phyloP scores from a whole-genome alignment of 2,797 vertebrate species.

The Sebastolobus altivelis region DNA sequence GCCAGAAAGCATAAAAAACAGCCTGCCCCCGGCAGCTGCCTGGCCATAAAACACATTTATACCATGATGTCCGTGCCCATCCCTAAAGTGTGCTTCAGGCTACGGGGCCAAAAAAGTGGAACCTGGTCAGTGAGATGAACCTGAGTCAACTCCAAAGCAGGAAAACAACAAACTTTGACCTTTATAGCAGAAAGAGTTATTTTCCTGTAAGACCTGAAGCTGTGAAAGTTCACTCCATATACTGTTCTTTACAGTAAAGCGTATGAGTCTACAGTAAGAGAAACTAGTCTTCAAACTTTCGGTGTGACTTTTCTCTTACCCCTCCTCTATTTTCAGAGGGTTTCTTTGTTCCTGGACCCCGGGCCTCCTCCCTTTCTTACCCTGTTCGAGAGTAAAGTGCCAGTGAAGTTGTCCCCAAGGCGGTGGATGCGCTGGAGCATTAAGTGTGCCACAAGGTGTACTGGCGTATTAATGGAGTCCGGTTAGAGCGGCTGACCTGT shows the following conservation, averaged over 20 bases:
- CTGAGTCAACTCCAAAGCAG: slow-evolving; percentile 42
- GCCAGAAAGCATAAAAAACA: slow-evolving; percentile 83
- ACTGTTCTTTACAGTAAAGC: slow-evolving; percentile 16
- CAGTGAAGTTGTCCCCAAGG: slow-evolving; percentile 77
- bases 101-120: slow-evolving; percentile 61
- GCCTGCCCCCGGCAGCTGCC: slow-evolving; percentile 83
- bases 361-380: slow-evolving; percentile 50
- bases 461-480: slow-evolving; percentile 81
- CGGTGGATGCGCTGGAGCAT: slow-evolving; percentile 68
- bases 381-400: slow-evolving; percentile 71
- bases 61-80: slow-evolving; percentile 80
- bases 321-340: slow-evolving; percentile 45
- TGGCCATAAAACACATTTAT: slow-evolving; percentile 86
- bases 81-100: slow-evolving; percentile 77
- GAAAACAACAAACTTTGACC: slow-evolving; percentile 48
- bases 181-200: slow-evolving; percentile 21
- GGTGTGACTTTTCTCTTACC: slow-evolving; percentile 60
- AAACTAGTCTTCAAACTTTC: slow-evolving; percentile 58
- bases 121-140: slow-evolving; percentile 43
- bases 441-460: slow-evolving; percentile 78
- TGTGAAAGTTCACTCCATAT: slow-evolving; percentile 22
- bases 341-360: slow-evolving; percentile 60
- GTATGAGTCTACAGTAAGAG: slow-evolving; percentile 6
- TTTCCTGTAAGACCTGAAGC: slow-evolving; percentile 5
- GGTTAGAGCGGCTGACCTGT: slow-evolving; percentile 79